phyloP scores from a whole-genome alignment of 2,113 vertebrate genomes.

The Riparia riparia region DNA sequence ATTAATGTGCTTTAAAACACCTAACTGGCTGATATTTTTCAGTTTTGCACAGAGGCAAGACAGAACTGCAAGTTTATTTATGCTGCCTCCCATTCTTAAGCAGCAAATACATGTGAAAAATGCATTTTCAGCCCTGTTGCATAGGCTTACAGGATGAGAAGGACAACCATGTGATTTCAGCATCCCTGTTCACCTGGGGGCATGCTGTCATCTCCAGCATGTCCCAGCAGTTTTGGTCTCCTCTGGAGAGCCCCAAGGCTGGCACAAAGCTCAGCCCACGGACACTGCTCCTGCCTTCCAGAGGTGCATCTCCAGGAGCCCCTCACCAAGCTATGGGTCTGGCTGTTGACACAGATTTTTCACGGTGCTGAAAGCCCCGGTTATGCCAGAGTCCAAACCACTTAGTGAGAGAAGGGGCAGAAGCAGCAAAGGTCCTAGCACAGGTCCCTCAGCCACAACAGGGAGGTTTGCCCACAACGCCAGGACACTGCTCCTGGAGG shows the following conservation, averaged over 20 bases:
- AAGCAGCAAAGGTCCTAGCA: not conserved
- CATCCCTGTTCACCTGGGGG: not conserved
- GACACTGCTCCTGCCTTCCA: not conserved
- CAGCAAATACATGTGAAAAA: not conserved
- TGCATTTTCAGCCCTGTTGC: not conserved
- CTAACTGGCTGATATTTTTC: constrained; percentile 21
- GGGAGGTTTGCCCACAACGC: fast-evolving
- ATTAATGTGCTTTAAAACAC: constrained; percentile 55
- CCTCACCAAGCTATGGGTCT: not conserved
- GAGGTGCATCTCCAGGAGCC: not conserved
- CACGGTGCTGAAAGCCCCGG: fast-evolving
- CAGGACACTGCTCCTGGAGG: fast-evolving
- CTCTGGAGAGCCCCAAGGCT: not conserved
- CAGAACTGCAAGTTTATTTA: not conserved
- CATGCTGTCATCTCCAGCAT: not conserved
- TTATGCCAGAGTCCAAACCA: not conserved
- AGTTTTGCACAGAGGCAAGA: not conserved
- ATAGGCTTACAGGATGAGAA: not conserved
- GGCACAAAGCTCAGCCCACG: fast-evolving
- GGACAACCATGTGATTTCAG: fast-evolving
- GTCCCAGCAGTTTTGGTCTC: not conserved
- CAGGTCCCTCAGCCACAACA: fast-evolving
- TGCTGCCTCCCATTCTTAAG: not conserved
- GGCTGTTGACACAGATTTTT: fast-evolving
- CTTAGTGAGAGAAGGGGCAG: fast-evolving